Evolutionary conservation across 2,113 vertebrate genomes (phyloP).

Genomic region (Psophia crepitans): DNA sequence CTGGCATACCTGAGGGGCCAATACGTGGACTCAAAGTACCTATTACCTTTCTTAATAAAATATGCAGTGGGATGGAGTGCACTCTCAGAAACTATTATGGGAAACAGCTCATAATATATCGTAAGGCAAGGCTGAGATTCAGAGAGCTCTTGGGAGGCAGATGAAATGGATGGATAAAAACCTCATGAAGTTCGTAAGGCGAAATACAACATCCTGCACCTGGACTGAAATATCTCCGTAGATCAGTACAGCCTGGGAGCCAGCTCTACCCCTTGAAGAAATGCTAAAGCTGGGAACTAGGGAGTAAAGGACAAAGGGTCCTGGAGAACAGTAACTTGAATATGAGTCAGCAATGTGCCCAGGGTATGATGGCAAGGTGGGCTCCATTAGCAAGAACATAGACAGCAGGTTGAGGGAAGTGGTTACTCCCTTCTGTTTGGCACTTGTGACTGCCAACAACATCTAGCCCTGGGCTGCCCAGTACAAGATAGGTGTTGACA

Average conservation of each 20-base stretch:
- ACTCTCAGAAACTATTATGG: not conserved
- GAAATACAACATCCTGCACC: not conserved
- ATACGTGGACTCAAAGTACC: rapidly evolving
- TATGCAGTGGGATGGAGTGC: not conserved
- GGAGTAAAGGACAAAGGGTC: not conserved
- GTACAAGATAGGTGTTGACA: not conserved
- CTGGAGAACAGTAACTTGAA: not conserved
- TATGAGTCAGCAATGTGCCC: not conserved
- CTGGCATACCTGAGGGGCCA: not conserved
- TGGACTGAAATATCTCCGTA: not conserved
- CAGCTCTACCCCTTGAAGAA: not conserved
- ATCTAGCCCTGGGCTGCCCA: not conserved
- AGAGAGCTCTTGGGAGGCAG: not conserved
- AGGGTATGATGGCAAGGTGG: not conserved
- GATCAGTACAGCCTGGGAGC: not conserved
- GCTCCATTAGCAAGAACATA: not conserved
- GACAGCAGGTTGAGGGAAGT: not conserved
- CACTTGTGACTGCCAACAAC: not conserved
- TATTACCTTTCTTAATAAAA: not conserved
- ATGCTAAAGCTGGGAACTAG: not conserved
- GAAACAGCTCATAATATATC: not conserved
- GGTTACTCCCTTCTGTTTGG: not conserved
- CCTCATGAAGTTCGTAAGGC: not conserved
- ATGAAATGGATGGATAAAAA: not conserved
- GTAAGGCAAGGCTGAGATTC: not conserved